phyloP scores from a whole-genome alignment of 2,888 invertebrate species.

The Graphium colonna region DNA sequence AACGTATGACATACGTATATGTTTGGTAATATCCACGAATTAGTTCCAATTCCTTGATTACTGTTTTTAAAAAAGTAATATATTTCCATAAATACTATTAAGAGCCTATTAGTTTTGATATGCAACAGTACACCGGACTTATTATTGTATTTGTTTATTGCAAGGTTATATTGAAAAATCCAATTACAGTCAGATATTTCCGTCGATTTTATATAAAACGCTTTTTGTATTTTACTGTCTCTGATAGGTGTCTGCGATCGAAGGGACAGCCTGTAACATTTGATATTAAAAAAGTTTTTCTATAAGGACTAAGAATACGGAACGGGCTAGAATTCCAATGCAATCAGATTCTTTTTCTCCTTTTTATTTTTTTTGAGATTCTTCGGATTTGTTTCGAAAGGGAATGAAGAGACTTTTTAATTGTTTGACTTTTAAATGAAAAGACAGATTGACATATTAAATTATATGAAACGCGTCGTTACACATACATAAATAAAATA shows the following conservation, averaged over 20 bases:
- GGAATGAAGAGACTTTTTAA: slow-evolving; percentile 2
- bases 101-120: too few species aligned
- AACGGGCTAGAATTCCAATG: slow-evolving; percentile 29
- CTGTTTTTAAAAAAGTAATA: too few species aligned
- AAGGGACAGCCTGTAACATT: slow-evolving; percentile 61
- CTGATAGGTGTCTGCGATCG: slow-evolving; percentile 64
- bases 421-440: not conserved
- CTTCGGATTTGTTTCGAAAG: not conserved
- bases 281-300: slow-evolving; percentile 77
- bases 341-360: slow-evolving; percentile 24
- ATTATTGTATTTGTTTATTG: too few species aligned
- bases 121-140: too few species aligned
- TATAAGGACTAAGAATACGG: slow-evolving; percentile 44
- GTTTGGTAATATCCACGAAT: too few species aligned
- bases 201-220: slow-evolving; percentile 55
- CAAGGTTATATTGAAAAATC: not conserved
- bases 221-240: slow-evolving; percentile 58
- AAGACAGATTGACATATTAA: not conserved
- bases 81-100: too few species aligned
- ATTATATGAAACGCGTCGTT: too few species aligned
- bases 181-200: not conserved
- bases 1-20: too few species aligned
- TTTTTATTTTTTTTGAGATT: slow-evolving; percentile 1
- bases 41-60: too few species aligned
- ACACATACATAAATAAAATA: too few species aligned